Evolutionary conservation across 2,113 vertebrate genomes (phyloP), one percentile per base, ranked within the genome.

Genomic region (Cinclus mexicanus): DNA sequence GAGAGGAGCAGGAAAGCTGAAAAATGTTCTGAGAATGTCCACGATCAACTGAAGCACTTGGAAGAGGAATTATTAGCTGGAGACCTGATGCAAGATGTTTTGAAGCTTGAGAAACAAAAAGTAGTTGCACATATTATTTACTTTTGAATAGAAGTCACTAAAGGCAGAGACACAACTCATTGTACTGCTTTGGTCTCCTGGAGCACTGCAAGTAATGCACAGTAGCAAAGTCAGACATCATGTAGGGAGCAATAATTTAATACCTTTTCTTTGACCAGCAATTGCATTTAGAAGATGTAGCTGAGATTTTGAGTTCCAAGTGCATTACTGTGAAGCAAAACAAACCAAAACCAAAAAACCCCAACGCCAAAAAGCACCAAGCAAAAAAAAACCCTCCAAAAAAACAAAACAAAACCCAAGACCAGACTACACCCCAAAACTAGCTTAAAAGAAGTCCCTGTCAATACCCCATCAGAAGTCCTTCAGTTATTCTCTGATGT

Each of bases 21-120:
- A 96, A 97, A 96, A 85, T 92, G 97, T 84, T 96, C 97, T 41
- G 98, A 98, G 83, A 95, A 96, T 74, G 97, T 99, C 85, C 98
- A 97, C 28, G 35, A 96, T 75, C 98, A 97, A 29, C 93, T 99
- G 79, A 98, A 97, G 55, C 81, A 93, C 23, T 94, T 98, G 93
- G 98, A 99, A 96, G 97, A 95, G 5, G 98, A 99, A 88, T 97
- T 99, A 87, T 68, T 98, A 16, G 97, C 98, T 37, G 96, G 97
- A 75, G 97, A 98, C 26, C 75, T 98, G 89, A 95, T 97, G 28
- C 91, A 91, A 39, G 99, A 99, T 82, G 94, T 86, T 75, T 96
- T 98, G 91, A 98, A 97, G 83, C 97, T 96, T 24, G 98, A 98
- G 92, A 98, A 98, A 81, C 98, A 98, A 95, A 98, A 99, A 75